Evolutionary conservation across 2,113 vertebrate genomes (phyloP).

Genomic region (Anolis sagrei): DNA sequence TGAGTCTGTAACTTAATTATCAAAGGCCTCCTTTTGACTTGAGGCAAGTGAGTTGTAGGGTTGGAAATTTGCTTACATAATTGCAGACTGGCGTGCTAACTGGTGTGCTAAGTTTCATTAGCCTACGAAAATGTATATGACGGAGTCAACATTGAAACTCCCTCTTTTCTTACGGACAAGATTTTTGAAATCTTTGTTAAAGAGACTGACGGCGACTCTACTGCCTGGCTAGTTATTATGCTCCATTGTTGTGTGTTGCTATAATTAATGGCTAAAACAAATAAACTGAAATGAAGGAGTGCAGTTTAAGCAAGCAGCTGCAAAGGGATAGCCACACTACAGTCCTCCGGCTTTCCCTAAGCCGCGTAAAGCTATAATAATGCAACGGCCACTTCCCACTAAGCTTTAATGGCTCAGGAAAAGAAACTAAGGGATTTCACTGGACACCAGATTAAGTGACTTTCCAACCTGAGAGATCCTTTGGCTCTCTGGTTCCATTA

Average conservation of each 20-base stretch:
- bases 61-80: fast-evolving
- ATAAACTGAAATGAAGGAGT: not conserved
- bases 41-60: fast-evolving
- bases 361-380: slow-evolving; percentile 77
- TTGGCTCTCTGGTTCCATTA: slow-evolving; percentile 77
- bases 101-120: not conserved
- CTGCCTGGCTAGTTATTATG: not conserved
- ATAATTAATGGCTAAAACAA: not conserved
- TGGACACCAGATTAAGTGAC: slow-evolving; percentile 85
- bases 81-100: not conserved
- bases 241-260: not conserved
- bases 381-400: slow-evolving; percentile 76
- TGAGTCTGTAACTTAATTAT: not conserved
- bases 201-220: not conserved
- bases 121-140: slow-evolving; percentile 33
- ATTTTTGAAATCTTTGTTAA: slow-evolving; percentile 61
- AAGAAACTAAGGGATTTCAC: slow-evolving; percentile 88
- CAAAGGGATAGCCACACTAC: slow-evolving; percentile 58
- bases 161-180: slow-evolving; percentile 29
- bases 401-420: slow-evolving; percentile 84
- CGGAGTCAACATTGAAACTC: slow-evolving; percentile 27
- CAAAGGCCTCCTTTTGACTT: slow-evolving; percentile 11
- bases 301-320: slow-evolving; percentile 56
- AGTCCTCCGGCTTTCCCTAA: slow-evolving; percentile 72
- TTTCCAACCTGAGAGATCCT: slow-evolving; percentile 72